A percentile compares a stretch with the other conserved stretches of the same genome.
Evolutionary conservation across 2,797 vertebrate genomes (phyloP).

Genomic region (Chelon labrosus): DNA sequence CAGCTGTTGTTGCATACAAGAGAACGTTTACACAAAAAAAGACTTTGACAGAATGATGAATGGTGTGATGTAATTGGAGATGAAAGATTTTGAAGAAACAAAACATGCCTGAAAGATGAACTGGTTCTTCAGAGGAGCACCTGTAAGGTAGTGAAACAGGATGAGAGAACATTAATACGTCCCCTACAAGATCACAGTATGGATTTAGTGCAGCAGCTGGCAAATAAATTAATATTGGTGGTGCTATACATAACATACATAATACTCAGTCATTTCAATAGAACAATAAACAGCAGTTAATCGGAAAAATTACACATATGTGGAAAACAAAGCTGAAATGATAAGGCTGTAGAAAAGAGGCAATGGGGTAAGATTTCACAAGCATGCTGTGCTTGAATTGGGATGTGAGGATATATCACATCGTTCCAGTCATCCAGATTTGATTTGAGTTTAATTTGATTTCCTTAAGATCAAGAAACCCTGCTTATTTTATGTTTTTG

Average conservation of each 20-base stretch:
- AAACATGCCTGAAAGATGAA: slow-evolving; percentile 28
- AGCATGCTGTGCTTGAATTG: slow-evolving; percentile 33
- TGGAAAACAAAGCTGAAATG: slow-evolving; percentile 44
- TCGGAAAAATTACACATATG: slow-evolving; percentile 36
- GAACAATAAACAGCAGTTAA: slow-evolving; percentile 31
- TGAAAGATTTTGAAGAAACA: slow-evolving; percentile 28
- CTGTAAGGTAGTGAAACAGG: slow-evolving; percentile 25
- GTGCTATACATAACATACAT: slow-evolving; percentile 15
- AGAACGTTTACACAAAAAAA: slow-evolving; percentile 40
- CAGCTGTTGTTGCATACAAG: slow-evolving; percentile 49
- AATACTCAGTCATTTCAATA: slow-evolving; percentile 25
- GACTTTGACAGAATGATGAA: slow-evolving; percentile 46
- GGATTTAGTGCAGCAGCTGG: slow-evolving; percentile 7
- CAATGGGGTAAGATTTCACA: slow-evolving; percentile 40
- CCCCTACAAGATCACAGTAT: not conserved
- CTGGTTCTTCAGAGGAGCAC: slow-evolving; percentile 16
- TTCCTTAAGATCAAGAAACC: slow-evolving; percentile 69
- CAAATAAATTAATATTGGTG: slow-evolving; percentile 9
- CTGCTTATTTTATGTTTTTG: slow-evolving; percentile 24
- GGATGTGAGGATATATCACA: slow-evolving; percentile 56
- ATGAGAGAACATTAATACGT: slow-evolving; percentile 2
- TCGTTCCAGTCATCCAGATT: slow-evolving; percentile 61
- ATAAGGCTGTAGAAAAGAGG: slow-evolving; percentile 34
- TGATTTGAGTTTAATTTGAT: slow-evolving; percentile 74
- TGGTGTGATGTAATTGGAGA: slow-evolving; percentile 45